phyloP scores from a whole-genome alignment of 2,113 vertebrate genomes.

The Gymnogyps californianus region DNA sequence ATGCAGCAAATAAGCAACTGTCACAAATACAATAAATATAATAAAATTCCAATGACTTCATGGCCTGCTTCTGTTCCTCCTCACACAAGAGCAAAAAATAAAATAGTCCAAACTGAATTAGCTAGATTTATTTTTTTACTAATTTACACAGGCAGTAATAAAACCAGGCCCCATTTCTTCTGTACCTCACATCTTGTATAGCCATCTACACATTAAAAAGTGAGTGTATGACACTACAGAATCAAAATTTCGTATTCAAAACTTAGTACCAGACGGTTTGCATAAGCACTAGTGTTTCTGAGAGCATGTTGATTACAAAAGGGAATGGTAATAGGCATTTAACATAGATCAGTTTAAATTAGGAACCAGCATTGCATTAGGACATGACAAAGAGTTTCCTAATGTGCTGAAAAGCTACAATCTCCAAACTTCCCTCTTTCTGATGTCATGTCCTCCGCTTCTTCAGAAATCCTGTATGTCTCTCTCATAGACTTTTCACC shows the following conservation, averaged over 20 bases:
- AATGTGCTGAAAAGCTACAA: neutral
- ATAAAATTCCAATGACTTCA: neutral
- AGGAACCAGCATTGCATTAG: neutral
- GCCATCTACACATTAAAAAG: neutral
- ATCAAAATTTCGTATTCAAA: neutral
- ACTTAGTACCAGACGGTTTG: neutral
- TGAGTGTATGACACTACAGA: neutral
- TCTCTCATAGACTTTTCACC: neutral
- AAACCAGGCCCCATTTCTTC: neutral
- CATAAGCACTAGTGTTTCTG: neutral
- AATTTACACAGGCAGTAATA: neutral
- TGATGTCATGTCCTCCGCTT: neutral
- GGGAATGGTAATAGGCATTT: neutral
- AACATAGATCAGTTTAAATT: neutral
- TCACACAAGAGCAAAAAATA: neutral
- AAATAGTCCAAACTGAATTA: neutral
- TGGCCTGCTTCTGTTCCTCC: neutral
- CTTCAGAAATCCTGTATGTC: neutral
- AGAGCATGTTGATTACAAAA: neutral
- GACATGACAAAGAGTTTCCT: neutral
- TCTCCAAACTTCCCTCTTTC: neutral
- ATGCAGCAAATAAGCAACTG: neutral
- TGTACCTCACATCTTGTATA: neutral
- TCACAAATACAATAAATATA: neutral
- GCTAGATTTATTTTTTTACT: neutral